These are phyloP conservation scores for Agrotis ipsilon DNA, from an alignment of 2,888 invertebrate species.

Conservation along the genomic window DNA sequence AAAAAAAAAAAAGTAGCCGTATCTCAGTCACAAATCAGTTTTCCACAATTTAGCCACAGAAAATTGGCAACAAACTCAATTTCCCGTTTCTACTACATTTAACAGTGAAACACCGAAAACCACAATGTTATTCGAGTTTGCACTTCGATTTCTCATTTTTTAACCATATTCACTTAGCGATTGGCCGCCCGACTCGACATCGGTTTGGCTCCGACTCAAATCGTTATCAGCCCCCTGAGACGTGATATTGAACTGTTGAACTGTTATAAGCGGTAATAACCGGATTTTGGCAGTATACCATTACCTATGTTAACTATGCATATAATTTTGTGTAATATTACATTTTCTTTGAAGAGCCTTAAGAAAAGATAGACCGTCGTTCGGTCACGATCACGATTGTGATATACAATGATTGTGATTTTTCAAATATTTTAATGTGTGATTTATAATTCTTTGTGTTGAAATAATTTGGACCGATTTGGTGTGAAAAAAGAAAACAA, in stretches of 20 bases:
- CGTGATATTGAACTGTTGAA: conserved; percentile 57
- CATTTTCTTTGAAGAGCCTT: neutral
- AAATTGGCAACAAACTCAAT: conserved; percentile 15
- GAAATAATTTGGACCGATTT: neutral
- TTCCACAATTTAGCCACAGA: neutral
- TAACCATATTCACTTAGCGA: conserved; percentile 60
- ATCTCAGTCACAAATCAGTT: neutral
- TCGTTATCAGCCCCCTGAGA: conserved; percentile 61
- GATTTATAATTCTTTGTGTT: too few species aligned
- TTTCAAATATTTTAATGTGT: neutral
- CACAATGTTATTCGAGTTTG: conserved; percentile 38
- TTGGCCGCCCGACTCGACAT: conserved; percentile 46
- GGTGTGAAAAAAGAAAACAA: neutral
- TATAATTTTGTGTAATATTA: conserved; percentile 8
- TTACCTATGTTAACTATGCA: neutral
- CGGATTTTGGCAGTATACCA: conserved; percentile 13
- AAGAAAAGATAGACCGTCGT: neutral
- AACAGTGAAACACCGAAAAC: conserved; percentile 14
- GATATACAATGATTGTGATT: too few species aligned
- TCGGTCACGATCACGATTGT: too few species aligned
- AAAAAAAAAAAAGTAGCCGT: too few species aligned
- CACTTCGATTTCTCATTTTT: conserved; percentile 48
- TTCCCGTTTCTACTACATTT: conserved; percentile 8
- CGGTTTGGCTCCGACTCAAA: conserved; percentile 64
- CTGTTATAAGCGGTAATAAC: conserved; percentile 47